Base-by-base conservation (phyloP, 2,888 invertebrate species). In the Elysia crispata region DNA sequence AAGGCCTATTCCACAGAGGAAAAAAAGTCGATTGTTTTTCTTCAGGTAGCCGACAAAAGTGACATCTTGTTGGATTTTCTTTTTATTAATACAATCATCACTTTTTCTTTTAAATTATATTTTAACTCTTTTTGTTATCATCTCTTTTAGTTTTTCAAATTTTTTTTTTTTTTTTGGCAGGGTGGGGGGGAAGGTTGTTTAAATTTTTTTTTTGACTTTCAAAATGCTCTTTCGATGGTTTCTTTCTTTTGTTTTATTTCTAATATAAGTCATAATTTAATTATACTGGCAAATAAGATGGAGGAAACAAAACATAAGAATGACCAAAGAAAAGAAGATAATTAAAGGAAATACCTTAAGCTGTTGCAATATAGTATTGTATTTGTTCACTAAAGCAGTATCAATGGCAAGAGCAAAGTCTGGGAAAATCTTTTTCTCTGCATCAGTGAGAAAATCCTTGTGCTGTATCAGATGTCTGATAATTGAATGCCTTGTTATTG, bases 351-450 rank as follows among this genome's bases (percentile, higher is more conserved):
- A n/a, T 79, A 91, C 91, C 89, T 91, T 91, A 0, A 91, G 83
- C 69, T 92, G 90, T 77, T 89, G 87, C 31, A 91, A 83, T 28
- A 90, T 85, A n/a, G 89, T 89, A 80, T 90, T 87, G 82, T 92
- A 91, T 81, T 88, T 88, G 81, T 89, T 90, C 54, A 89, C 88
- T 23, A 91, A 87, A 28, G 89, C 90, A 75, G 87, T 87, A 82
- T 91, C 91, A 30, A 92, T 80, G 15, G 89, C 86, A 23, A 88
- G 69, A n/a, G 91, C 87, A 84, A 92, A 91, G 60, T 86, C 85
- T 57, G 90, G 89, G 86, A 89, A 91, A 5, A 83, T 82, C 77
- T 87, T 87, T 76, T 85, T 86, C 76, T 91, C 91, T 49, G 88
- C 87, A 13, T 85, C 86, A 1, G 84, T 89, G 25, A 91, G 84